These are phyloP conservation scores for Ichneumoninae sp. DNA, from an alignment of 2,888 invertebrate genomes.

Conservation along the genomic window DNA sequence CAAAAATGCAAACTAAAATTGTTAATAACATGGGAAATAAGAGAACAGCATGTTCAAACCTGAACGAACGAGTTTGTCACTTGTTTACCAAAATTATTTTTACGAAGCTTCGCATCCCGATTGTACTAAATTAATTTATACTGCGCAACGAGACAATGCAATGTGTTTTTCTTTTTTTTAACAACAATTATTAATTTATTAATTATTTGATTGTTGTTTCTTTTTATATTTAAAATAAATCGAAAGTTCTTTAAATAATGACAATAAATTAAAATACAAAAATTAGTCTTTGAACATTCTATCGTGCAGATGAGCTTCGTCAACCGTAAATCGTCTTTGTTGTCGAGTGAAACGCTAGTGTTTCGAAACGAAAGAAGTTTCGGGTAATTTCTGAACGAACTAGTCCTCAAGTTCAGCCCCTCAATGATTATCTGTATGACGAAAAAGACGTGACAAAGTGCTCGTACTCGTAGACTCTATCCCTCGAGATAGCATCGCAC, in stretches of 20 bases:
- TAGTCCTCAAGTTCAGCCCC: not conserved
- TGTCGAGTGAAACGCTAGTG: not conserved
- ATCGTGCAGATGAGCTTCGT: not conserved
- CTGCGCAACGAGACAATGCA: not conserved
- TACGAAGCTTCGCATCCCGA: too few species aligned
- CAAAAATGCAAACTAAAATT: too few species aligned
- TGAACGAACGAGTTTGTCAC: too few species aligned
- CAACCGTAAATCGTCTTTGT: not conserved
- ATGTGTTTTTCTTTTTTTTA: too few species aligned
- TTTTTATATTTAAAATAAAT: not conserved
- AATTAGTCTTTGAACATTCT: not conserved
- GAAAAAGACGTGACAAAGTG: conserved; percentile 40
- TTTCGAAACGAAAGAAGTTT: not conserved
- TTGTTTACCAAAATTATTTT: too few species aligned
- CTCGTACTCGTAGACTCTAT: not conserved
- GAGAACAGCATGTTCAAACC: too few species aligned
- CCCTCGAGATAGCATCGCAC: not conserved
- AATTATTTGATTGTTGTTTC: not conserved
- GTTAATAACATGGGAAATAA: too few species aligned
- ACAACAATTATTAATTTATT: too few species aligned
- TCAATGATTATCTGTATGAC: conserved; percentile 13
- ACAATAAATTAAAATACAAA: not conserved
- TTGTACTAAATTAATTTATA: too few species aligned
- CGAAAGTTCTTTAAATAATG: not conserved
- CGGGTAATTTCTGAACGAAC: not conserved